Percentiles rank a stretch among this genome's conserved stretches.
Evolutionary conservation across 2,797 vertebrate species (phyloP).

Genomic region (Hoplostethus atlanticus): DNA sequence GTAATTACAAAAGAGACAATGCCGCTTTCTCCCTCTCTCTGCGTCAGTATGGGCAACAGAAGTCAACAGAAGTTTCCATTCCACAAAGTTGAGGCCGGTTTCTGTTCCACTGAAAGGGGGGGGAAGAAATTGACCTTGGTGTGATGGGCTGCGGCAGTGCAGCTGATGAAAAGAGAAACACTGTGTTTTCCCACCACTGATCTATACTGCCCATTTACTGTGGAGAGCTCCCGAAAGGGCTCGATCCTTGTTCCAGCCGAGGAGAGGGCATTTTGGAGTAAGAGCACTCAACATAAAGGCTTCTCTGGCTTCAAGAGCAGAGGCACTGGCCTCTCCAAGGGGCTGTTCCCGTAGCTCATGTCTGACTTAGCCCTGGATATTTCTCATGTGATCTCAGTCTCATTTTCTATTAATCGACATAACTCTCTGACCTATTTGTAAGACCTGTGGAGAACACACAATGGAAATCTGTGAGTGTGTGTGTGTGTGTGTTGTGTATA

Average conservation of each 20-base stretch:
- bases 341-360: slow-evolving; percentile 12
- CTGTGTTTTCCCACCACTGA: slow-evolving; percentile 50
- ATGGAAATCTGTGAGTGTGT: neutral
- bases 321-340: slow-evolving; percentile 4
- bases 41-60: neutral
- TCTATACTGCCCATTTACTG: slow-evolving; percentile 48
- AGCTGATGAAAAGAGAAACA: slow-evolving; percentile 46
- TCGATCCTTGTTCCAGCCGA: slow-evolving; percentile 23
- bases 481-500: neutral
- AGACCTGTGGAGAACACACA: neutral
- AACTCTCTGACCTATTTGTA: neutral
- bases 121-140: slow-evolving; percentile 43
- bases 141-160: slow-evolving; percentile 27
- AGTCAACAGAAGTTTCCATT: slow-evolving; percentile 37
- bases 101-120: neutral
- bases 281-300: slow-evolving; percentile 43
- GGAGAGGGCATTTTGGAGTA: slow-evolving; percentile 35
- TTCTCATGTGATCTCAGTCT: slow-evolving; percentile 11
- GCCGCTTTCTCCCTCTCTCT: neutral
- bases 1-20: slow-evolving; percentile 25
- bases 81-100: slow-evolving; percentile 19
- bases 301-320: slow-evolving; percentile 39
- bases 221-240: slow-evolving; percentile 44
- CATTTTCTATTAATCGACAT: neutral
- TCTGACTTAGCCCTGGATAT: slow-evolving; percentile 31